phyloP scores from a whole-genome alignment of 2,888 invertebrate species.

The Cephus spinipes region DNA sequence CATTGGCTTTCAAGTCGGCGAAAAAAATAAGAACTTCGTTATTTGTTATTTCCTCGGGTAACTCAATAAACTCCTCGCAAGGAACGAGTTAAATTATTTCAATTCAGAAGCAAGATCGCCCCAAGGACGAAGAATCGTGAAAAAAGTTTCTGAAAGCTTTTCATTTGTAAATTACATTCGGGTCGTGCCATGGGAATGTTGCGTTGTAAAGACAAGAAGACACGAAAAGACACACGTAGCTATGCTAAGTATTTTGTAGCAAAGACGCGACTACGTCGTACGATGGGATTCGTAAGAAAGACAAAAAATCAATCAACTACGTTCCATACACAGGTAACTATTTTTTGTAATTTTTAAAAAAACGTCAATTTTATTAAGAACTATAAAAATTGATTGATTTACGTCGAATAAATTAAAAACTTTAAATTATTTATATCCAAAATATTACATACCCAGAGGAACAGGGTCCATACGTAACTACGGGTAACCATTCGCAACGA shows the following conservation, averaged over 20 bases:
- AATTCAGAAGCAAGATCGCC: not conserved
- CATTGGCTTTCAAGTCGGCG: not conserved
- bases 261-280: not conserved
- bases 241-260: not conserved
- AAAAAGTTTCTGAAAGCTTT: slow-evolving; percentile 1
- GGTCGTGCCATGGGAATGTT: not conserved
- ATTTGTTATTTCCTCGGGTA: slow-evolving; percentile 6
- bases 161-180: not conserved
- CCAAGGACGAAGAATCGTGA: not conserved
- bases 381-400: no score
- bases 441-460: not conserved
- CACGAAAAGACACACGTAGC: no score
- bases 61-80: not conserved
- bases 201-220: not conserved
- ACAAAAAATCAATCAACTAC: no score
- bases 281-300: no score
- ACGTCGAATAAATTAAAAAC: no score
- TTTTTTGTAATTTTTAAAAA: no score
- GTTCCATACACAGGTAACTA: no score
- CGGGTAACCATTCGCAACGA: not conserved
- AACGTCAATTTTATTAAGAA: no score
- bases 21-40: slow-evolving; percentile 8
- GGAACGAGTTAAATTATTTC: not conserved
- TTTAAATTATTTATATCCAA: not conserved
- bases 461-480: not conserved